A percentile compares a stretch with the other conserved stretches of the same genome.
Conservation (phyloP, 2,113 vertebrate genomes). For the Epinephelus fuscoguttatus region DNA sequence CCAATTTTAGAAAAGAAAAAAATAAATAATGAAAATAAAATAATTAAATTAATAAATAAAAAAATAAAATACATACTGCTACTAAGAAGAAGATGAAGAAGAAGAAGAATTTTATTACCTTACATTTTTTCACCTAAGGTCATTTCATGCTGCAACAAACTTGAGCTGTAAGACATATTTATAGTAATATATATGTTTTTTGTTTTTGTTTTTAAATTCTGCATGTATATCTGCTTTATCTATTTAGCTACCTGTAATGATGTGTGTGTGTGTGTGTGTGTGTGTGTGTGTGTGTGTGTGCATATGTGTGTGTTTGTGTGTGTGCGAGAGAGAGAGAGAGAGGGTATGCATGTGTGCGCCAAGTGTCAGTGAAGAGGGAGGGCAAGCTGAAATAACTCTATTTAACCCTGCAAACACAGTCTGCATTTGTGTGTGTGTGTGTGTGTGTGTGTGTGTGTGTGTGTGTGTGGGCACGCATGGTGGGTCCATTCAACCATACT, state of each 20-base stretch:
- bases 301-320: not conserved
- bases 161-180: not conserved
- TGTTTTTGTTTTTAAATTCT: not conserved
- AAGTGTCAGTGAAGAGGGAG: not conserved
- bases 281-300: not conserved
- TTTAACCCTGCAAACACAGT: slow-evolving; percentile 7
- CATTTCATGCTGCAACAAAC: not conserved
- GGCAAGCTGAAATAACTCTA: not conserved
- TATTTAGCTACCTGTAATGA: not conserved
- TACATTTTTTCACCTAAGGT: no score
- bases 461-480: not conserved
- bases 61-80: no score
- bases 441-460: slow-evolving; percentile 2
- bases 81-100: no score
- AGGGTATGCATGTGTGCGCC: not conserved
- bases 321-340: not conserved
- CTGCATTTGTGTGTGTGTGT: not conserved
- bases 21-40: no score
- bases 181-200: not conserved
- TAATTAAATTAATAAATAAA: no score
- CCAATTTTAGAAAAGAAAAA: no score
- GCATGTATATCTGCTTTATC: not conserved
- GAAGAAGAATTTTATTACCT: no score
- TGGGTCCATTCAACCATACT: slow-evolving; percentile 32
- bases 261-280: not conserved